phyloP scores from a whole-genome alignment of 2,797 vertebrate genomes.

The Helostoma temminkii region DNA sequence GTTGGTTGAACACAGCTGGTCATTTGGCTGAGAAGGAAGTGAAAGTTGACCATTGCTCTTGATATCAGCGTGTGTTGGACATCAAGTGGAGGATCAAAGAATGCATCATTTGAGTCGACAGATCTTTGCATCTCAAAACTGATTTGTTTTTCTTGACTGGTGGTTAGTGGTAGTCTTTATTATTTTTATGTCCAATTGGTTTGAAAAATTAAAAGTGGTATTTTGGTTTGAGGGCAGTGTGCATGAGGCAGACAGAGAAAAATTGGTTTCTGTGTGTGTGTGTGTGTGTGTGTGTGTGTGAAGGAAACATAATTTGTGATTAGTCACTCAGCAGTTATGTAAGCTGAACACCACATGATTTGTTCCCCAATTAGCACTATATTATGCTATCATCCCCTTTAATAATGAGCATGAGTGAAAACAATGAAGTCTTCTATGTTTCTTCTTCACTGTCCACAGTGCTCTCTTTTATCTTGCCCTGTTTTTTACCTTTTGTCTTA shows the following conservation, averaged over 20 bases:
- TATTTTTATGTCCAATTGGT: background rate
- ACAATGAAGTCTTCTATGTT: slow-evolving; percentile 66
- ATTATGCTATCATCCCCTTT: slow-evolving; percentile 79
- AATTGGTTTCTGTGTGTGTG: background rate
- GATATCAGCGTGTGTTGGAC: slow-evolving; percentile 5
- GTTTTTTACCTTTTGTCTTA: slow-evolving; percentile 29
- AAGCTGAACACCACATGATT: slow-evolving; percentile 73
- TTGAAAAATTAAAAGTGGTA: slow-evolving; percentile 1
- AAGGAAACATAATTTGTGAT: slow-evolving; percentile 71
- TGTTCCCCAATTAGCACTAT: slow-evolving; percentile 78
- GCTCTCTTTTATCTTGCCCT: slow-evolving; percentile 33
- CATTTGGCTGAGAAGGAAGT: slow-evolving; percentile 37
- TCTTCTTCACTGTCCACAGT: slow-evolving; percentile 13
- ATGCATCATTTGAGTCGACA: background rate
- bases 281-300: slow-evolving; percentile 36
- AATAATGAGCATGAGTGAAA: slow-evolving; percentile 65
- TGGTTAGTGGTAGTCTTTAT: background rate
- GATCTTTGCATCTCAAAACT: background rate
- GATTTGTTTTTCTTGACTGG: background rate
- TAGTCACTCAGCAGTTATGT: slow-evolving; percentile 79
- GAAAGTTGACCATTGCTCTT: slow-evolving; percentile 23
- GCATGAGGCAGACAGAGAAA: slow-evolving; percentile 11
- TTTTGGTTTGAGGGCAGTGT: slow-evolving; percentile 1
- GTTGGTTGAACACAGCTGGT: slow-evolving; percentile 64
- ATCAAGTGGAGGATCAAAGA: slow-evolving; percentile 1